These are phyloP conservation scores for Sebastes ruberrimus DNA, from an alignment of 2,797 vertebrate genomes.

Conservation along the genomic window DNA sequence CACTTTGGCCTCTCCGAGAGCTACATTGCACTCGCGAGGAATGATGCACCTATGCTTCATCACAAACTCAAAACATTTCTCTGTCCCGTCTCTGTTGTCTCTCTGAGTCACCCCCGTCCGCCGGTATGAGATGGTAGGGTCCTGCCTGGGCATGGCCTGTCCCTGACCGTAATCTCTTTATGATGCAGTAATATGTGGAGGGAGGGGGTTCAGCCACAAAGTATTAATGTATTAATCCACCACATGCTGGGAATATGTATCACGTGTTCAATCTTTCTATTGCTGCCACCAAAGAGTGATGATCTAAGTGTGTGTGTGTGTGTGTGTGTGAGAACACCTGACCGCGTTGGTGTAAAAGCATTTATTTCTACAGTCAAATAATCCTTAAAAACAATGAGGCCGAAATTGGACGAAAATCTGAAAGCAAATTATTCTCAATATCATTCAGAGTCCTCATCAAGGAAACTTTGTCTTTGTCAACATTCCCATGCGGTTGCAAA, in stretches of 20 bases:
- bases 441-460: not conserved
- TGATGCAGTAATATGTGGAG: constrained; percentile 64
- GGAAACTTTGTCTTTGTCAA: constrained; percentile 22
- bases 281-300: constrained; percentile 44
- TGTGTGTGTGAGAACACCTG: not conserved
- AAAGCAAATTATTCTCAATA: not conserved
- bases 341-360: not conserved
- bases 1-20: not conserved
- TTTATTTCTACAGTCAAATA: not conserved
- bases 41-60: not conserved
- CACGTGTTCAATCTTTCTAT: constrained; percentile 47
- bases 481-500: constrained; percentile 26
- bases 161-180: constrained; percentile 77
- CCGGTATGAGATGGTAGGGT: constrained; percentile 69
- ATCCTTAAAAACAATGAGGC: not conserved
- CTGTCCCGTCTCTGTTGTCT: not conserved
- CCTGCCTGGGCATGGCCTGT: constrained; percentile 66
- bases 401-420: not conserved
- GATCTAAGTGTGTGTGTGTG: constrained; percentile 28
- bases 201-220: constrained; percentile 42
- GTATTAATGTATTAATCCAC: constrained; percentile 78
- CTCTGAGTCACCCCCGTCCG: constrained; percentile 26
- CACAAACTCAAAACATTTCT: not conserved
- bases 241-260: constrained; percentile 71
- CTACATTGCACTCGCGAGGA: not conserved